Percentiles rank a stretch among this genome's conserved stretches.
phyloP scores from a whole-genome alignment of 2,113 vertebrate genomes.

The Lates calcarifer region DNA sequence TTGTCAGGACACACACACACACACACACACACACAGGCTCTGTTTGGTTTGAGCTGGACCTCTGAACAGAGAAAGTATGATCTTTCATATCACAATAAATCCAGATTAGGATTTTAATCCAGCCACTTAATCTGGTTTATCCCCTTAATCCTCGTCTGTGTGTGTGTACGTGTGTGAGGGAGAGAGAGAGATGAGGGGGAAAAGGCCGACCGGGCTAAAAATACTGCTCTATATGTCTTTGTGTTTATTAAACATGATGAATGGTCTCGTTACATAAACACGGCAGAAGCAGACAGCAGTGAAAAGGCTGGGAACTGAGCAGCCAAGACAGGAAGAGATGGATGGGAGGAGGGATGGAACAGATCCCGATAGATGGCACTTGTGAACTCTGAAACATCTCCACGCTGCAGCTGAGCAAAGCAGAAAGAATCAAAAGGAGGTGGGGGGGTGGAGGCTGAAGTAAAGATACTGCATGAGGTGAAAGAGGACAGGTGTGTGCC shows the following conservation, averaged over 20 bases:
- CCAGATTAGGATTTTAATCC: slow-evolving; percentile 76
- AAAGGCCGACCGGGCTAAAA: slow-evolving; percentile 41
- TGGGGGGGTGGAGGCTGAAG: neutral
- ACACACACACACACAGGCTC: neutral
- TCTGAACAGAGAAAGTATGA: slow-evolving; percentile 60
- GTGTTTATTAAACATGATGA: slow-evolving; percentile 75
- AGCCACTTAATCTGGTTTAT: slow-evolving; percentile 72
- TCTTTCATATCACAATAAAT: slow-evolving; percentile 68
- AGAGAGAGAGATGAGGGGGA: neutral
- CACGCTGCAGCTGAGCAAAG: neutral
- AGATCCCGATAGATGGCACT: neutral
- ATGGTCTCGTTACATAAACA: slow-evolving; percentile 65
- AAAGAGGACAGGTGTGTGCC: neutral
- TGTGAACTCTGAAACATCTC: slow-evolving; percentile 17
- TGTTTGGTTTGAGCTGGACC: slow-evolving; percentile 34
- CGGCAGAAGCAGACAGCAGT: slow-evolving; percentile 22
- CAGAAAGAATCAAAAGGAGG: neutral
- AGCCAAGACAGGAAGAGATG: slow-evolving; percentile 45
- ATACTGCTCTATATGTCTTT: slow-evolving; percentile 53
- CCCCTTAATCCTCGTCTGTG: slow-evolving; percentile 60
- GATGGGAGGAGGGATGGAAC: slow-evolving; percentile 1
- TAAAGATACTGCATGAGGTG: neutral
- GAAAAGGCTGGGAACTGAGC: slow-evolving; percentile 10
- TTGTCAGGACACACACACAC: slow-evolving; percentile 22
- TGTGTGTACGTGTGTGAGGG: slow-evolving; percentile 17